Evolutionary conservation across 2,888 invertebrate genomes (phyloP), one percentile per base, ranked within the genome.

Genomic region (Agriotes lineatus): DNA sequence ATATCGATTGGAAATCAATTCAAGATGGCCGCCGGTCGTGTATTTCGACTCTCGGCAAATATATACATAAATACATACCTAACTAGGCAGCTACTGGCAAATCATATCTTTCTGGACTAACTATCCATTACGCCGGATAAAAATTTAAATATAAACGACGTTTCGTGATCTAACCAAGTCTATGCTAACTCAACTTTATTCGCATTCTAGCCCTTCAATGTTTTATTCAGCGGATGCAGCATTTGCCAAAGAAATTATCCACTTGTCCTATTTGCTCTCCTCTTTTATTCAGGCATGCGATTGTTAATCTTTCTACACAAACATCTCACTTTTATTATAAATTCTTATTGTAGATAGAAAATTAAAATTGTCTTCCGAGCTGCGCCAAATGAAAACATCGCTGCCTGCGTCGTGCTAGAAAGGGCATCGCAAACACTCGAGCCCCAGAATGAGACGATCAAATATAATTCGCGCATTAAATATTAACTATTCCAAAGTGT

Each of bases 221-320:
- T 79, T 79, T 80, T 80, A 80, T 81, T 81, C 80, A 81, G 74
- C 73, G 77, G 79, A 77, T 78, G 74, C 80, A 77, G 78, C 81
- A 80, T 81, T 81, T 81, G 79, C 80, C 77, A 79, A 81, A 81
- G 80, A 81, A 81, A 81, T 81, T 81, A 81, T 81, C 81, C 78
- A 81, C 81, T 81, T 79, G 81, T 79, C 79, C 80, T 81, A 79
- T 81, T 81, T 81, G 79, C 78, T 72, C 73, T 77, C 74, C 74
- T 79, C 77, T 78, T 73, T 75, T 78, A 78, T 78, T 77, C 79
- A 78, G 76, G 76, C 79, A 78, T 78, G 76, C 79, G 78, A 80
- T 80, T 79, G 79, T 79, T 79, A 79, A 79, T 79, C 79, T 79
- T 76, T 76, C 78, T 78, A 63, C 61, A 71, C 61, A 63, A 67